Conservation (phyloP, 2,888 invertebrate species). For the Neoitamus cyanurus region DNA sequence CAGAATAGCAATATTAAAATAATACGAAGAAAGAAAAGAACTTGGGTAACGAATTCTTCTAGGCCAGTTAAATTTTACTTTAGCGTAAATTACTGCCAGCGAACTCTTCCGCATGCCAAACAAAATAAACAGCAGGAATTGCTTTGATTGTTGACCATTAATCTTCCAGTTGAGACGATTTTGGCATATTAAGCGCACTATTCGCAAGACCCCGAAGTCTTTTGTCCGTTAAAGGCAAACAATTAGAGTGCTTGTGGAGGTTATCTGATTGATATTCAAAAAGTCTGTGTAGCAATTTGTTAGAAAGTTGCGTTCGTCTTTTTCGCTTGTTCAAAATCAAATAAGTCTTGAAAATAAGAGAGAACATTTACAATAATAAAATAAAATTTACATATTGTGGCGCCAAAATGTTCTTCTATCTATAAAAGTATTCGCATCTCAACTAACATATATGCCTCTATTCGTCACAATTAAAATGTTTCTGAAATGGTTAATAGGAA, state of each 20-base stretch:
- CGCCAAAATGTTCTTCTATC: no score
- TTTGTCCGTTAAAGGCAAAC: neutral
- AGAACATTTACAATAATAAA: no score
- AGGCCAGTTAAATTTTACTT: neutral
- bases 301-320: neutral
- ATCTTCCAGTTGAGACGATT: neutral
- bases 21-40: neutral
- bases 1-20: neutral
- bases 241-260: neutral
- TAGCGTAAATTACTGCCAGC: neutral
- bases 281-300: neutral
- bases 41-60: neutral
- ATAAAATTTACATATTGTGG: no score
- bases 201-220: neutral
- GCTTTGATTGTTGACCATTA: neutral
- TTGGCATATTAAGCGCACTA: neutral
- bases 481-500: no score
- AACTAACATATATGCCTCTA: no score
- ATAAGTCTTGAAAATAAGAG: no score
- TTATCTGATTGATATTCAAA: neutral
- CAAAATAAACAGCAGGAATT: neutral
- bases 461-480: no score
- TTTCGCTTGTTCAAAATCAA: no score
- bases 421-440: no score
- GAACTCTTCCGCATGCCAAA: neutral